Percentiles rank a stretch among this genome's conserved stretches.
Evolutionary conservation across 2,113 vertebrate species (phyloP).

Genomic region (Stigmatopora argus): DNA sequence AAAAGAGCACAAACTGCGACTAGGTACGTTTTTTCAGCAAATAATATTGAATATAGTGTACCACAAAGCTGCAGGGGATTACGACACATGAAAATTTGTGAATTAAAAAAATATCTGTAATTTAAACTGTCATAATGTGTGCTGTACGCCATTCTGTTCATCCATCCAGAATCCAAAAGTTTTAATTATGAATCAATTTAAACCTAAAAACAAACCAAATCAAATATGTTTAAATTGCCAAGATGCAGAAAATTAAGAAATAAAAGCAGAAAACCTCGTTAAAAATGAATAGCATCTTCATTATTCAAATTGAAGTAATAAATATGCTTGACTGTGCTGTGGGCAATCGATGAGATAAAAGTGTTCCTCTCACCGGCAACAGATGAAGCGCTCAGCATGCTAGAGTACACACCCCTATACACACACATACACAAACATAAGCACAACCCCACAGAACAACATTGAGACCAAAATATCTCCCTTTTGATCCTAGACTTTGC

Average conservation of each 20-base stretch:
- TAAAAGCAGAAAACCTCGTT: background rate
- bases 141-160: background rate
- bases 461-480: conserved; percentile 8
- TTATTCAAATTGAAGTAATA: background rate
- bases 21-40: background rate
- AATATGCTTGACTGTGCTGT: background rate
- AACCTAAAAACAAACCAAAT: background rate
- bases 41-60: background rate
- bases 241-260: background rate
- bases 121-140: too few relatives aligned
- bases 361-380: conserved; percentile 34
- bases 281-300: too few relatives aligned
- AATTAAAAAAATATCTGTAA: too few relatives aligned
- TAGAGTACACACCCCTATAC: background rate
- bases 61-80: background rate
- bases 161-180: background rate
- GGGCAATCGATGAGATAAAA: conserved; percentile 21
- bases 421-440: conserved; percentile 4
- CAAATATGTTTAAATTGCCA: background rate
- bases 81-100: too few relatives aligned
- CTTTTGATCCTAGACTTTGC: background rate
- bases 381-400: conserved; percentile 62
- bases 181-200: background rate
- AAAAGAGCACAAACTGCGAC: background rate
- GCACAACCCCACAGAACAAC: conserved; percentile 13